Base-by-base conservation (phyloP, 2,888 invertebrate genomes). In the Criorhina ranunculi region DNA sequence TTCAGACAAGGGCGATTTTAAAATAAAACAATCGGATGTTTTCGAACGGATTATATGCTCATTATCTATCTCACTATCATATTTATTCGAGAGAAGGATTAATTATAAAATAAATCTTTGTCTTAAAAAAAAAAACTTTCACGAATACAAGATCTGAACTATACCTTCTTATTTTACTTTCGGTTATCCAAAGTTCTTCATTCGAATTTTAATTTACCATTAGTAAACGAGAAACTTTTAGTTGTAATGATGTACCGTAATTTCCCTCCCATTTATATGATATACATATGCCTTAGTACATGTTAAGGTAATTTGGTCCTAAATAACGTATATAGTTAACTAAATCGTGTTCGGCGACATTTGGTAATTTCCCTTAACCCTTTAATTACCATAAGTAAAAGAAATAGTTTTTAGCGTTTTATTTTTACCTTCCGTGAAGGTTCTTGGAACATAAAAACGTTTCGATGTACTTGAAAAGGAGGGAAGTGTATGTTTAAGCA, bases 1-100 rank as follows among this genome's bases (percentile, higher is more conserved):
- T 85, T 81, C 67, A 76, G 55, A 62, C 67, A 66, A 67, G 67
- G 67, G 60, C 33, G 60, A 62, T 67, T 78, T 57, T 83, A 49
- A 79, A 59, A n/a, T 49, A 35, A 44, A 33, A 49, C 59, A 33
- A 31, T 57, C 24, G 29, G 33, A 57, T 40, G 35, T 51, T 44
- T 67, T 60, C 0, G 11, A 24, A 46, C 17, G 2, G 31, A 24
- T 15, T 69, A 46, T 49, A 17, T 24, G 33, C 19, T 44, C 42
- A 3, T 24, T 44, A 35, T 31, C 33, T 44, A 35, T 12, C 69
- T 46, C 42, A 44, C 12, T 46, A 17, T 60, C 29, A 44, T n/a
- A n/a, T 44, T 60, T 31, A 44, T 31, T 31, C 11, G 19, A 40
- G 24, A 49, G 57, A 44, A 40, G n/a, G 33, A 33, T 15, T 40